Evolutionary conservation across 1,140 invertebrate species (phyloP).

Genomic region (Drosophila paulistorum): DNA sequence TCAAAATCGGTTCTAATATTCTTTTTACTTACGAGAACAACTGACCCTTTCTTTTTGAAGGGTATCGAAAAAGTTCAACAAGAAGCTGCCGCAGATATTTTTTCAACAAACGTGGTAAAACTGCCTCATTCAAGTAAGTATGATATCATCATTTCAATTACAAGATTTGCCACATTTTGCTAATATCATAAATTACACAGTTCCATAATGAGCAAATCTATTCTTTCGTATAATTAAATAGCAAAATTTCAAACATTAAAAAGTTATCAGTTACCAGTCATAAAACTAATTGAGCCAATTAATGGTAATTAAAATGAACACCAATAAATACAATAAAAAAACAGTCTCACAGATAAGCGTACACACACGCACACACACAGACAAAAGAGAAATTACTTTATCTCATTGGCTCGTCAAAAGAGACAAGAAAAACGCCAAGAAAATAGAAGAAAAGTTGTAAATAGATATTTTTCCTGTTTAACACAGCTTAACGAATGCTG

Average conservation of each 20-base stretch:
- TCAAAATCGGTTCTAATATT: too few relatives aligned
- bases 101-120: too few relatives aligned
- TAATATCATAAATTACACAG: not conserved
- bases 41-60: too few relatives aligned
- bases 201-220: not conserved
- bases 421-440: slow-evolving; percentile 49
- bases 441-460: slow-evolving; percentile 59
- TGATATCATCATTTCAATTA: slow-evolving; percentile 1
- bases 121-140: not conserved
- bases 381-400: slow-evolving; percentile 27
- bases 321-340: slow-evolving; percentile 11
- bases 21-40: too few relatives aligned
- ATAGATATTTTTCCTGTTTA: slow-evolving; percentile 61
- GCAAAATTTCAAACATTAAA: not conserved
- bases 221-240: slow-evolving; percentile 3
- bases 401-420: slow-evolving; percentile 48
- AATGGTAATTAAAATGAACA: slow-evolving; percentile 40
- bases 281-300: slow-evolving; percentile 9
- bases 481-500: slow-evolving; percentile 56
- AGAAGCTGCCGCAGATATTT: too few relatives aligned
- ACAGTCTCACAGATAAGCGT: slow-evolving; percentile 15
- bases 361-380: slow-evolving; percentile 9
- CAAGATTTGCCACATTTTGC: not conserved
- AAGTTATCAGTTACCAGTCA: not conserved
- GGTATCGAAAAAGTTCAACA: too few relatives aligned